Base-by-base conservation (phyloP, 2,888 invertebrate genomes). In the Prosapia bicincta region DNA sequence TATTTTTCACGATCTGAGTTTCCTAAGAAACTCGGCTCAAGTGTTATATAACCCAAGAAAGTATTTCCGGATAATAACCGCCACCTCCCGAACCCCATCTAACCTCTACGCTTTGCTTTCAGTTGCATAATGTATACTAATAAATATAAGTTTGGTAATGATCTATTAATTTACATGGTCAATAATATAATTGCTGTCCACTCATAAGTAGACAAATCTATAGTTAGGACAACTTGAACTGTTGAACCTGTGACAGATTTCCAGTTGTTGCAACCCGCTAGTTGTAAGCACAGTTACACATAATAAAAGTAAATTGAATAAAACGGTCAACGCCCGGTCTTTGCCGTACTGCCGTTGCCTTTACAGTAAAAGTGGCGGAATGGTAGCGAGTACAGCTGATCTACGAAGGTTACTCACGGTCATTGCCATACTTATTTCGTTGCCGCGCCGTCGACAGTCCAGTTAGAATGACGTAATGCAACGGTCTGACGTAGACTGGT, bases 291-390 rank as follows among this genome's bases (percentile, higher is more conserved):
- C 54, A 54, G 54, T 54, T 54, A 54, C 13, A 54, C 20, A 54
- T 54, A 54, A 54, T 54, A 54, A 54, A 54, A 54, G 54, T 54
- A 10, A 54, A 54, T 54, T 54, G 54, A 54, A 54, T 54, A 54
- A 54, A 54, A 54, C 54, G 54, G 54, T 54, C 54, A 54, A 54
- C 54, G 20, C 1, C 3, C n/a, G 54, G 54, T 54, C 54, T 54
- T n/a, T 54, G n/a, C n/a, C n/a, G n/a, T 54, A 54, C 54, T n/a
- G 54, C n/a, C 54, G 54, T 54, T 54, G 54, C 54, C 54, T 54
- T 38, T 54, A 54, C 54, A 54, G 54, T 54, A 54, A 54, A 54
- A 54, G 54, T 54, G 54, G 54, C 54, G 20, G 20, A 20, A 13
- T 54, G 20, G 54, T 20, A 38, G 10, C 7, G 38, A 13, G 38